A percentile compares a stretch with the other conserved stretches of the same genome.
Conservation (phyloP, 2,888 invertebrate genomes). For the Quadroppia sp. region DNA sequence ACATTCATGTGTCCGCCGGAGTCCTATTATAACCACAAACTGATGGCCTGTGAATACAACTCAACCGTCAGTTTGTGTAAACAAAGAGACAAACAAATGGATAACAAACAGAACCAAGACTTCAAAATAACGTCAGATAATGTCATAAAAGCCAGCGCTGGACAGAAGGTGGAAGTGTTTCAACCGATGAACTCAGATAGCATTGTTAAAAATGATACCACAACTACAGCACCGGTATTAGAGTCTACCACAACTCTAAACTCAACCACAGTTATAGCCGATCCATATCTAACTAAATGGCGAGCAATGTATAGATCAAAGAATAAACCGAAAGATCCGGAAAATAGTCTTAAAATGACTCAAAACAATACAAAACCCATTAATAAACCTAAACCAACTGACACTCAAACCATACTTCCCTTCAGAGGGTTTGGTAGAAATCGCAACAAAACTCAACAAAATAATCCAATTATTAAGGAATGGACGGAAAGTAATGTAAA, state of each 20-base stretch:
- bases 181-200: not conserved
- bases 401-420: not conserved
- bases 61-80: constrained; percentile 2
- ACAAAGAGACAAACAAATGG: not conserved
- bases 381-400: not conserved
- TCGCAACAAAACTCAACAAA: not conserved
- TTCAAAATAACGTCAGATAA: not conserved
- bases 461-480: not conserved
- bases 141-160: not conserved
- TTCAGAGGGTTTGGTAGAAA: constrained; percentile 7
- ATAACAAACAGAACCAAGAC: not conserved
- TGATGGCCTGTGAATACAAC: constrained; percentile 48
- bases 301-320: not conserved
- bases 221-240: not conserved
- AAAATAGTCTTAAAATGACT: not conserved
- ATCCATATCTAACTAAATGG: constrained; percentile 18
- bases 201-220: not conserved
- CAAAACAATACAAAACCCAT: not conserved
- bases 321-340: not conserved
- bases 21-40: constrained; percentile 46
- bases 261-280: not conserved
- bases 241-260: not conserved
- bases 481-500: not conserved
- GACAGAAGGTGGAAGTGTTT: not conserved
- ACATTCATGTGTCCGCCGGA: constrained; percentile 47